Percentiles rank a stretch among this genome's conserved stretches.
phyloP scores from a whole-genome alignment of 2,888 invertebrate species.

The Agrochola macilenta region DNA sequence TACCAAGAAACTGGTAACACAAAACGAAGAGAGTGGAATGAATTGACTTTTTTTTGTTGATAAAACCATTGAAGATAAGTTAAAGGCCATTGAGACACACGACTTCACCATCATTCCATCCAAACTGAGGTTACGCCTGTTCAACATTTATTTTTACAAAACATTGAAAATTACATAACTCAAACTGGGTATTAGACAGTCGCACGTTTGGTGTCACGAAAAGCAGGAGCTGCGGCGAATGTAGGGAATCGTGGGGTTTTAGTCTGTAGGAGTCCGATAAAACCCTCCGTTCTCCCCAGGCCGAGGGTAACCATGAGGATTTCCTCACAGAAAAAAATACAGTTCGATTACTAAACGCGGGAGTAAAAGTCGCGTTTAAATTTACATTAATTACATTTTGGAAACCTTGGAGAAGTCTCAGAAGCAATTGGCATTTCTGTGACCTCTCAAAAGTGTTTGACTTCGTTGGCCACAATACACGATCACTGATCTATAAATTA shows the following conservation, averaged over 20 bases:
- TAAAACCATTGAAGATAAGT: neutral
- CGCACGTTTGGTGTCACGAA: neutral
- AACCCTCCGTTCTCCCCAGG: neutral
- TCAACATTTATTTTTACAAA: neutral
- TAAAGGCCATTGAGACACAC: neutral
- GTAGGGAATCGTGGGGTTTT: neutral
- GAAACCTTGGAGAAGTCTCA: neutral
- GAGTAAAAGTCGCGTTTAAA: neutral
- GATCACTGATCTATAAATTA: neutral
- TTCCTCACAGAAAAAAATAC: neutral
- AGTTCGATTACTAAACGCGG: neutral
- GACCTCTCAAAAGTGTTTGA: neutral
- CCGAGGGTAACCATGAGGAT: neutral
- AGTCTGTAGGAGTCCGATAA: neutral
- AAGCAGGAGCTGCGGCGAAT: neutral
- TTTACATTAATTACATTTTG: neutral
- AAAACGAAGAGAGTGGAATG: neutral
- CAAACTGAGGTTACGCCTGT: neutral
- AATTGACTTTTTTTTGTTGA: neutral
- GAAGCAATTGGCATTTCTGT: neutral
- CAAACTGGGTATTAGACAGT: neutral
- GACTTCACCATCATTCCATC: neutral
- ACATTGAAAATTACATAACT: neutral
- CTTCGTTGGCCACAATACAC: neutral
- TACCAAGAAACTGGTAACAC: neutral